Evolutionary conservation across 92 coral and sea anemone species (phyloP), one percentile per base, ranked within the genome.

Genomic region (Umimayanthus kanabou): DNA sequence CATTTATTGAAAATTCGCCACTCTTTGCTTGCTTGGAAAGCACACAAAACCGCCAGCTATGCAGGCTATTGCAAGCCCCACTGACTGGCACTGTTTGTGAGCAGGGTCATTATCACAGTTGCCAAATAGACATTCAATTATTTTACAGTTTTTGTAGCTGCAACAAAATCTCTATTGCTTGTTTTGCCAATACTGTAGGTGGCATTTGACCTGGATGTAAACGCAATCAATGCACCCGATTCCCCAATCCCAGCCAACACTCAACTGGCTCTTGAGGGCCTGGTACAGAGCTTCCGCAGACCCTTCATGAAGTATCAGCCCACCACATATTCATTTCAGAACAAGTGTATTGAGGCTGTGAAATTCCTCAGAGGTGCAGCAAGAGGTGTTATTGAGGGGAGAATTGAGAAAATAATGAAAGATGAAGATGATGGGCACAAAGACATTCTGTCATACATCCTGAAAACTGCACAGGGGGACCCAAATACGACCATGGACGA

Each of bases 251-350:
- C 94, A 39, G 79, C 90, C 80, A 92, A 94, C 82, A 86, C 94
- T n/a, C 87, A 92, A 67, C 23, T 77, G 78, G 98, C 89, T 37
- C 88, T 95, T 26, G 92, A 92, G 78, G 98, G 98, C 30, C 88
- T 95, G 39, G 92, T 93, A 29, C 90, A 92, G 85, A 94, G 98
- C 76, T 95, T 95, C 79, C 95, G 93, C 73, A 92, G 85, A 86
- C 98, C 98, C 23, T 91, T 92, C 61, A 85, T 91, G 22, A 88
- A 92, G 69, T 92, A 73, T 85, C 93, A 90, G 89, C 96, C 96
- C 16, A 55, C 88, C 67, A 93, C 96, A 3, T 93, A 89, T 79
- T 75, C 55, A 22, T 93, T 89, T 86, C 96, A 91, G 85, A 83
- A 73, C 15, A 89, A 93, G 75, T 94, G 96, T 40, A 90, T 75